Conservation (phyloP, 2,888 invertebrate species). For the Apodemia mormo region DNA sequence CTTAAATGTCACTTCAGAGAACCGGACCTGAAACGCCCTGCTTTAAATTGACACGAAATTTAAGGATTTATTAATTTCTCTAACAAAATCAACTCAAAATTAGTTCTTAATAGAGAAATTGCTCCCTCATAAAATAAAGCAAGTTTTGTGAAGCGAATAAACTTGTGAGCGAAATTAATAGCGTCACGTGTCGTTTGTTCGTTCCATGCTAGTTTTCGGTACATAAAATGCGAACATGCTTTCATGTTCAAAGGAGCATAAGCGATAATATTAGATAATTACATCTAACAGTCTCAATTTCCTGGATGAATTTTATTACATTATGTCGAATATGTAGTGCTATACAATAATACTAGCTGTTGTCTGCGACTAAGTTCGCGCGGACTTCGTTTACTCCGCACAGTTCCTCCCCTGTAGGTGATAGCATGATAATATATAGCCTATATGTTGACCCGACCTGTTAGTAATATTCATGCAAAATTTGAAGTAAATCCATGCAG, state of each 20-base stretch:
- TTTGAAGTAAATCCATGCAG: too few species aligned
- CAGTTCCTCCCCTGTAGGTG: too few species aligned
- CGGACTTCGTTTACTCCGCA: too few species aligned
- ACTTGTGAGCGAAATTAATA: slow-evolving; percentile 3
- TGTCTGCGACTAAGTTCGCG: too few species aligned
- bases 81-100: not conserved
- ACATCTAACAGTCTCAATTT: not conserved
- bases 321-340: not conserved
- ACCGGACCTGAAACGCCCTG: too few species aligned
- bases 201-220: slow-evolving; percentile 21
- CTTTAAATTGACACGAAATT: too few species aligned
- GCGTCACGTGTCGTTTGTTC: slow-evolving; percentile 7
- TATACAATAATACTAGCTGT: too few species aligned
- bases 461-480: too few species aligned
- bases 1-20: too few species aligned
- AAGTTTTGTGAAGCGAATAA: not conserved
- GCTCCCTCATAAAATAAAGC: not conserved
- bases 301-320: not conserved
- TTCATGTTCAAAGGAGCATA: slow-evolving; percentile 18
- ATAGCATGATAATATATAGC: too few species aligned
- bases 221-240: slow-evolving; percentile 27
- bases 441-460: too few species aligned
- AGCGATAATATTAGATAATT: not conserved
- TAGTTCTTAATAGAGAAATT: not conserved
- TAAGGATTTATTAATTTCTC: not conserved